These are phyloP conservation scores for Drosophila emarginata DNA, from an alignment of 2,888 invertebrate genomes.

Conservation along the genomic window DNA sequence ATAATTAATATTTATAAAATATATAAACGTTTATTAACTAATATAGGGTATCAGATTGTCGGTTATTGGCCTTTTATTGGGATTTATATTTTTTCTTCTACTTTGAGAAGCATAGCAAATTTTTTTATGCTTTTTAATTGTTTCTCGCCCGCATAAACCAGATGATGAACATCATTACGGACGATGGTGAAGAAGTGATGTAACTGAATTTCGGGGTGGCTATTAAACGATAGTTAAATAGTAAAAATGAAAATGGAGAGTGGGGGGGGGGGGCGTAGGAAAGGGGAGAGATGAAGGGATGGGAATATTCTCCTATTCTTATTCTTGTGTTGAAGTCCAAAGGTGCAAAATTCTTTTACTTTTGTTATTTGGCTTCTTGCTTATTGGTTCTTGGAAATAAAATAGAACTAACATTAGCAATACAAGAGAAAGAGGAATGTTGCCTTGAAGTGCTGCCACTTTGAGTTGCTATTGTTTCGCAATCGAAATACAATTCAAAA, in stretches of 20 bases:
- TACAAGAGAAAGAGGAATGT: neutral
- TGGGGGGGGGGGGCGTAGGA: neutral
- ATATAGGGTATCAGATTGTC: neutral
- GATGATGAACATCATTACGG: constrained; percentile 32
- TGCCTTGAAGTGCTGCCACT: constrained; percentile 49
- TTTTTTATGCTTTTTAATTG: constrained; percentile 59
- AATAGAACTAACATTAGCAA: constrained; percentile 52
- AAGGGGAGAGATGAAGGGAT: neutral
- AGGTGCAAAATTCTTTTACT: constrained; percentile 49
- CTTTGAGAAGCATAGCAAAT: constrained; percentile 61
- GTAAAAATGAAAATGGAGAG: neutral
- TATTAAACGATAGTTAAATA: constrained; percentile 3
- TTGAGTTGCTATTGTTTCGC: constrained; percentile 61
- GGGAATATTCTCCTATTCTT: neutral
- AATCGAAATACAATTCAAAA: constrained; percentile 74
- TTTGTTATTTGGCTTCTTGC: constrained; percentile 45
- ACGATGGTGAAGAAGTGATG: constrained; percentile 9
- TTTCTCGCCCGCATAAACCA: constrained; percentile 54
- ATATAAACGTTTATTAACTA: no score
- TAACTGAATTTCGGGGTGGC: constrained; percentile 6
- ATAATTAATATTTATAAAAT: no score
- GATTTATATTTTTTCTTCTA: constrained; percentile 2
- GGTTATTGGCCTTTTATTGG: neutral
- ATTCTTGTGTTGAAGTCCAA: constrained; percentile 22
- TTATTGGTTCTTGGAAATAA: constrained; percentile 72